Base-by-base conservation (phyloP, 1,140 invertebrate species). In the Nylanderia fulva region DNA sequence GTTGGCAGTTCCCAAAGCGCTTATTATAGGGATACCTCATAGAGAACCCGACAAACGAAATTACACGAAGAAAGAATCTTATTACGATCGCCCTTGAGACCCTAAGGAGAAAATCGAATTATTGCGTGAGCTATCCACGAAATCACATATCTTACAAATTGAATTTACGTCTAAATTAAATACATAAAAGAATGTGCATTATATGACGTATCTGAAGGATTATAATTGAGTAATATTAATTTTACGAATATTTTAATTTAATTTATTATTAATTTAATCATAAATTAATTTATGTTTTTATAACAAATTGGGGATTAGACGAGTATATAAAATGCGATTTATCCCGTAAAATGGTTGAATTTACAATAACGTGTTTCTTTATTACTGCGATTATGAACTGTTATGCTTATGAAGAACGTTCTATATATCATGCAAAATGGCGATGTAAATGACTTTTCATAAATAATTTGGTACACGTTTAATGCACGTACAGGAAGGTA, bases 21-120 rank as follows among this genome's bases (percentile, higher is more conserved):
- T 79, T 79, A 68, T 79, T 68, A 79, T 52, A 68, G 24, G 61
- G 64, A 66, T 79, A 79, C 21, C 29, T 52, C 42, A 36, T 52
- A 24, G 36, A n/a, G 21, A 58, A n/a, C 11, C 13, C 11, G 36
- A 24, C 39, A 82, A 80, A 60, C 33, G 66, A 72, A 72, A 82
- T 82, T 72, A 52, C 61, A 13, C 52, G 54, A 58, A 27, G 36
- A 54, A 79, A 66, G 7, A 71, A 13, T 82, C 54, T 72, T 33
- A 33, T 71, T 45, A 33, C 13, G 64, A 58, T 69, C 48, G 52
- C 27, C 68, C 36, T 29, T 0, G 48, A 48, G 29, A 45, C 24
- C 27, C 33, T 18, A 33, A 60, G 24, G 39, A n/a, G n/a, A 42
- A 58, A 71, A 72, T 58, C 7, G 27, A 71, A 58, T 72, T 58